Conservation (phyloP, 2,113 vertebrate species). For the Labrus mixtus region DNA sequence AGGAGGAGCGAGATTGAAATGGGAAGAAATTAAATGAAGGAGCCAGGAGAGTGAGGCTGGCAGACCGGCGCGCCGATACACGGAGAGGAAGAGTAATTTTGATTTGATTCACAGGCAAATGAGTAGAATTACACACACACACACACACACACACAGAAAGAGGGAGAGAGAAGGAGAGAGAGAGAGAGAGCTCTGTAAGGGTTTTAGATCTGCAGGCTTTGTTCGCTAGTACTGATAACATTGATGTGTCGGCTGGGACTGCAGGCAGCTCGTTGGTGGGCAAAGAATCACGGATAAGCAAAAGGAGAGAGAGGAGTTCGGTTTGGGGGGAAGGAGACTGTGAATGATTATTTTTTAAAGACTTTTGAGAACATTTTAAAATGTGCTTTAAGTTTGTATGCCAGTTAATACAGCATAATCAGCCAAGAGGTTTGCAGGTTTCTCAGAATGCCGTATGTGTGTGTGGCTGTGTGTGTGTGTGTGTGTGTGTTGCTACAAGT, state of each 20-base stretch:
- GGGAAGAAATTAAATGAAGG: conserved; percentile 61
- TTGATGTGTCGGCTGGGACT: conserved; percentile 47
- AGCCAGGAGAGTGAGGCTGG: conserved; percentile 44
- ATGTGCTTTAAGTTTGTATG: not conserved
- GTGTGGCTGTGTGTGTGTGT: not conserved
- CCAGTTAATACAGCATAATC: not conserved
- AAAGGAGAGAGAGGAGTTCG: not conserved
- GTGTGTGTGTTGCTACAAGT: not conserved
- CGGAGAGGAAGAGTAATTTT: conserved; percentile 58
- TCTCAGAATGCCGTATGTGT: not conserved
- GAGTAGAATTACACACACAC: conserved; percentile 25
- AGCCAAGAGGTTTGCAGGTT: not conserved
- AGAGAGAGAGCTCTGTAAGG: conserved; percentile 21
- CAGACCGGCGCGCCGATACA: conserved; percentile 32
- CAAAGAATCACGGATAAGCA: conserved; percentile 16
- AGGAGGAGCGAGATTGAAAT: conserved; percentile 58
- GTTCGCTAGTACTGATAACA: conserved; percentile 36
- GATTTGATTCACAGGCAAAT: conserved; percentile 72
- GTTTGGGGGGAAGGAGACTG: conserved; percentile 3
- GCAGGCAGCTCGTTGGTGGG: conserved; percentile 35
- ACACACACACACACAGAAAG: not conserved
- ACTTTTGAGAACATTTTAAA: conserved; percentile 15
- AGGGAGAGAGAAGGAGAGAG: not conserved
- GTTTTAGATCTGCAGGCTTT: conserved; percentile 52
- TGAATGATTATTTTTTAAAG: not conserved